These are phyloP conservation scores for Pempheris klunzingeri DNA, from an alignment of 2,797 vertebrate genomes.

Conservation along the genomic window DNA sequence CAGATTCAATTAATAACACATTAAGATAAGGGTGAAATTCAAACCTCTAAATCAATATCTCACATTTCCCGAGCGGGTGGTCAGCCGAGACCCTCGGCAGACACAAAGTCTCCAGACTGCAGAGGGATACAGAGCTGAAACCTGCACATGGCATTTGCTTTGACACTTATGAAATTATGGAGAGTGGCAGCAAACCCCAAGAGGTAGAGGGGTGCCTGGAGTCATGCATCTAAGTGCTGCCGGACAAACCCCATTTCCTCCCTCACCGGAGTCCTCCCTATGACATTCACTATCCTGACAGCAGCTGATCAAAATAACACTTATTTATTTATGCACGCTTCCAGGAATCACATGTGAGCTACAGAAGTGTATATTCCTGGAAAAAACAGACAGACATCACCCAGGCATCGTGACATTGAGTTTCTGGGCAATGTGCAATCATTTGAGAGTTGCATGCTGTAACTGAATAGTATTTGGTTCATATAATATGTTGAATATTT, in stretches of 20 bases:
- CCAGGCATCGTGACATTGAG: conserved; percentile 69
- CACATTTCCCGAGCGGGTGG: conserved; percentile 51
- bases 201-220: conserved; percentile 68
- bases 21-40: conserved; percentile 38
- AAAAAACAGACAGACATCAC: conserved; percentile 65
- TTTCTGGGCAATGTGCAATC: conserved; percentile 71
- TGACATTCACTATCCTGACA: conserved; percentile 76
- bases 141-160: conserved; percentile 74
- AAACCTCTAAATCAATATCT: conserved; percentile 52
- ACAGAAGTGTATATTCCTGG: conserved; percentile 70
- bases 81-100: conserved; percentile 59
- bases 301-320: conserved; percentile 79
- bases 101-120: conserved; percentile 70
- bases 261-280: conserved; percentile 44
- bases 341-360: conserved; percentile 76
- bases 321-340: conserved; percentile 81
- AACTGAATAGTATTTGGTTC: conserved; percentile 67
- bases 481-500: conserved; percentile 59
- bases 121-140: conserved; percentile 73
- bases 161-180: conserved; percentile 83
- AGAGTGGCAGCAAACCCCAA: conserved; percentile 75
- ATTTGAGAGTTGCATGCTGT: conserved; percentile 59
- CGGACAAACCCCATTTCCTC: conserved; percentile 72
- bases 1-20: conserved; percentile 40
- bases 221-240: conserved; percentile 80